phyloP scores from a whole-genome alignment of 2,113 vertebrate species.

The Zosterops hypoxanthus region DNA sequence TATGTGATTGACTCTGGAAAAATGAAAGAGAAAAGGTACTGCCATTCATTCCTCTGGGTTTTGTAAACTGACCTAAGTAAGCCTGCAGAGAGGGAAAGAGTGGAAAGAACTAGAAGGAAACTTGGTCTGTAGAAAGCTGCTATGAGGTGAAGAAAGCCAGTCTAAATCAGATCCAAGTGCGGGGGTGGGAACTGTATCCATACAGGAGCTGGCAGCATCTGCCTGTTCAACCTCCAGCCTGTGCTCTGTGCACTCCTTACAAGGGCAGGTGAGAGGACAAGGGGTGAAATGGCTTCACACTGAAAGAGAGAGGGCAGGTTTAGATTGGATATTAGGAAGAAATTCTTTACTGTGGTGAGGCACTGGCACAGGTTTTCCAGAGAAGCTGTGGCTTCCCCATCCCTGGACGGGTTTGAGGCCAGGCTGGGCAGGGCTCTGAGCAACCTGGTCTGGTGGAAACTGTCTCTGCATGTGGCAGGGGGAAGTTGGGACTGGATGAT shows the following conservation, averaged over 20 bases:
- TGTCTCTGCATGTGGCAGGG: background rate
- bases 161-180: background rate
- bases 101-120: background rate
- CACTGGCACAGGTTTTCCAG: background rate
- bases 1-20: conserved; percentile 96
- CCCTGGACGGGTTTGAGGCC: background rate
- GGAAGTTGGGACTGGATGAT: background rate
- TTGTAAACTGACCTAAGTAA: background rate
- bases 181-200: background rate
- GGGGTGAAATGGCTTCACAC: background rate
- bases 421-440: background rate
- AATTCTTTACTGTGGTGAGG: background rate
- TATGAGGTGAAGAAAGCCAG: background rate
- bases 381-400: background rate
- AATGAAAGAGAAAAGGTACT: conserved; percentile 97
- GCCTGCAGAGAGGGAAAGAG: background rate
- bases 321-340: background rate
- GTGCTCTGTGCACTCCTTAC: background rate
- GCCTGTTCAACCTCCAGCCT: background rate
- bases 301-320: background rate
- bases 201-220: background rate
- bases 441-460: background rate
- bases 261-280: background rate
- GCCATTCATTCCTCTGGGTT: background rate
- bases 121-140: background rate